A percentile compares a stretch with the other conserved stretches of the same genome.
These are phyloP conservation scores for Dendrolimus pini DNA, from an alignment of 2,888 invertebrate genomes.

Conservation along the genomic window DNA sequence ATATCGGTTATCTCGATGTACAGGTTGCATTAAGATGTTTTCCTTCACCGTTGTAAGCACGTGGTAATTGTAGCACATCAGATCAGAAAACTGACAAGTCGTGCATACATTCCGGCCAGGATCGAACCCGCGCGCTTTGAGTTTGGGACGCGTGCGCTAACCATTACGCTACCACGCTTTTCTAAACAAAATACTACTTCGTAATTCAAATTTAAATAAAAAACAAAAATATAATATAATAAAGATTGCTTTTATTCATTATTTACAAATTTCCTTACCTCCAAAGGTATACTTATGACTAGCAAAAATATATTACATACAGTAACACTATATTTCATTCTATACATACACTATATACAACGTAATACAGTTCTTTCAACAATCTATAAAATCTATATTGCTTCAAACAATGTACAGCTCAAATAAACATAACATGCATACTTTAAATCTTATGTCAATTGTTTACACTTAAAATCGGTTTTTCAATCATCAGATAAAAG, in stretches of 20 bases:
- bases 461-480: no score
- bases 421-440: slow-evolving; percentile 11
- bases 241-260: slow-evolving; percentile 26
- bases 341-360: background rate
- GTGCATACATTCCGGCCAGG: no score
- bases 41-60: no score
- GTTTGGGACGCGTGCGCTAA: no score
- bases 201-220: background rate
- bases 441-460: slow-evolving; percentile 3
- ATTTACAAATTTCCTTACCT: slow-evolving; percentile 45
- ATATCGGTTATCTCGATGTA: no score
- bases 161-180: no score
- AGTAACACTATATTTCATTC: slow-evolving; percentile 28
- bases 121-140: no score
- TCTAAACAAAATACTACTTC: no score
- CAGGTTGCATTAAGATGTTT: no score
- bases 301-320: slow-evolving; percentile 44
- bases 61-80: no score
- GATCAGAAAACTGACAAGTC: no score
- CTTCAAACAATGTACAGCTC: slow-evolving; percentile 13
- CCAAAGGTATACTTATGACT: slow-evolving; percentile 48
- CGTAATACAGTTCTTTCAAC: slow-evolving; percentile 14
- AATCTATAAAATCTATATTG: slow-evolving; percentile 29
- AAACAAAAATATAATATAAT: background rate
- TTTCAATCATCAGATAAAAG: no score